Evolutionary conservation across 2,797 vertebrate species (phyloP).

Genomic region (Anguilla obscura): DNA sequence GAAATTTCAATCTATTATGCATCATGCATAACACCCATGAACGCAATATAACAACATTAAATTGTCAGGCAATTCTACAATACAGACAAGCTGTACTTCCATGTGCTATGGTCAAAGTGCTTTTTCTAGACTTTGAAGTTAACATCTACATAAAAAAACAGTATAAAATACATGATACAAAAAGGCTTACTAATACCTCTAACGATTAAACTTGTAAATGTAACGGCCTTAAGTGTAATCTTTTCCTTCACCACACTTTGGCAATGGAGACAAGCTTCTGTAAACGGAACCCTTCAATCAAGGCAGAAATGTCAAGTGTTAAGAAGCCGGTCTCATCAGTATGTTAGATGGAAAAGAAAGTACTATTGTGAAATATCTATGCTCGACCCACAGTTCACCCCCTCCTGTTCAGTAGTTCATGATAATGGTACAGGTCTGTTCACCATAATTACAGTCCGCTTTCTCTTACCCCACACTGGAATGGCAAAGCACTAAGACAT

Average conservation of each 20-base stretch:
- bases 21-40: slow-evolving; percentile 20
- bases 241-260: slow-evolving; percentile 46
- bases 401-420: background rate
- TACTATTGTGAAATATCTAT: background rate
- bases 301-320: background rate
- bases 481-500: slow-evolving; percentile 11
- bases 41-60: slow-evolving; percentile 64
- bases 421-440: background rate
- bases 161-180: slow-evolving; percentile 55
- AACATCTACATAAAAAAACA: slow-evolving; percentile 55
- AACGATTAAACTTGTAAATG: slow-evolving; percentile 30
- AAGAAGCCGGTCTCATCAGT: background rate
- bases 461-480: background rate
- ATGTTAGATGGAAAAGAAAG: background rate
- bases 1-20: slow-evolving; percentile 37
- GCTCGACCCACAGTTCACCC: background rate
- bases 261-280: slow-evolving; percentile 40
- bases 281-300: slow-evolving; percentile 1
- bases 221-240: slow-evolving; percentile 27
- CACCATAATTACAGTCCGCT: background rate
- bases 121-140: slow-evolving; percentile 39
- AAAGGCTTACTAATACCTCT: slow-evolving; percentile 49
- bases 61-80: slow-evolving; percentile 57
- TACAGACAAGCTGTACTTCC: slow-evolving; percentile 47
- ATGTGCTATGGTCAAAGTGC: slow-evolving; percentile 55